Base-by-base conservation (phyloP, 1,140 invertebrate genomes). In the Aplysia californica region DNA sequence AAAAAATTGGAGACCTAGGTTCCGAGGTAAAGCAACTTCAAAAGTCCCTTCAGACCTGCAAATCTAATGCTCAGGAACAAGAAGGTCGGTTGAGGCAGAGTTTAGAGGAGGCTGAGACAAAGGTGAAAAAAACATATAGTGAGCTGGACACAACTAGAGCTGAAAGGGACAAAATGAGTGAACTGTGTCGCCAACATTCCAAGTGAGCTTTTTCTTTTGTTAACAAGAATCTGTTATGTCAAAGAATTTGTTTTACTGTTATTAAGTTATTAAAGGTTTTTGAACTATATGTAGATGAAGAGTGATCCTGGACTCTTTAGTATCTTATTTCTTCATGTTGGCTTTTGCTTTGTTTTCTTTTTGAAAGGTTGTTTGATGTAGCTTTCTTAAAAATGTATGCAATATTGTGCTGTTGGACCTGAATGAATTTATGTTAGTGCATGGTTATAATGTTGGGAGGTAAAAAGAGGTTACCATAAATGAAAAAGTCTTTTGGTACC, bases 91-190 rank as follows among this genome's bases (percentile, higher is more conserved):
- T 78, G 23, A 75, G 44, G 31, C 33, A 65, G 33, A 59, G 66
- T 33, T 15, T 81, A 31, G 72, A 78, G 31, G 75, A 79, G 38
- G 64, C 83, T 80, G 77, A 84, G 44, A 36, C 80, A 61, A 74
- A 80, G 31, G n/a, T 85, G 41, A 67, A 69, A 5, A 83, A 81
- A 55, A 67, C 41, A 56, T 71, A 78, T 6, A 78, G 74, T 55
- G 86, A 87, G 39, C 55, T 79, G 41, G 86, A 86, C 2, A 66
- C 81, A 26, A 38, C 83, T 41, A 66, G 70, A 55, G 68, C 76
- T 65, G 86, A 87, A 36, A 82, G 73, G 64, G 82, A 86, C 21
- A 85, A 83, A 58, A 58, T 85, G 3, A 76, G 81, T 50, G 69
- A 75, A n/a, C 33, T 80, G 6, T 79, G 85, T 31, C 75, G 81